These are phyloP conservation scores for Euphydryas editha DNA, from an alignment of 2,888 invertebrate species.

Conservation along the genomic window DNA sequence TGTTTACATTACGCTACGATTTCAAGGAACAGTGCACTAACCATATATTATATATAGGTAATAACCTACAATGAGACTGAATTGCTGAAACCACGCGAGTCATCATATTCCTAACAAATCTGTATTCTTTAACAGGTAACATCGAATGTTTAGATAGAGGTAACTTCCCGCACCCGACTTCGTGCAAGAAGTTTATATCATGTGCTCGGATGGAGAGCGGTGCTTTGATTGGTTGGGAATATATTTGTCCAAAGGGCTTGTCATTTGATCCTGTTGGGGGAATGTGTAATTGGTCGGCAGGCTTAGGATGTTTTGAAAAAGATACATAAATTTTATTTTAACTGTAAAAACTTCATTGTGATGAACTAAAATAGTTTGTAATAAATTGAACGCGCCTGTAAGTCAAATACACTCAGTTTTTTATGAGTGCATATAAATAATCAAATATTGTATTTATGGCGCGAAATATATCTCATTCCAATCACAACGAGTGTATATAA, in stretches of 20 bases:
- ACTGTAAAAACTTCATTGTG: conserved; percentile 5
- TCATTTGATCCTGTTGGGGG: conserved; percentile 95
- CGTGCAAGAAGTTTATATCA: conserved; percentile 95
- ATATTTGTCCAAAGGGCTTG: conserved; percentile 93
- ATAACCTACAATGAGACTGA: no score
- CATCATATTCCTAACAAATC: background rate
- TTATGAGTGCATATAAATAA: background rate
- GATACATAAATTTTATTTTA: conserved; percentile 43
- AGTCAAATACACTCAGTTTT: background rate
- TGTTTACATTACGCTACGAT: no score
- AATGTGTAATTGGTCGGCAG: conserved; percentile 95
- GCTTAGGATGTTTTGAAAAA: conserved; percentile 89
- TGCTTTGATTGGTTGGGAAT: conserved; percentile 92
- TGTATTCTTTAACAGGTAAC: conserved; percentile 76
- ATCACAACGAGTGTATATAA: background rate
- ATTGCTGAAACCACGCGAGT: no score
- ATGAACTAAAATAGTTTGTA: background rate
- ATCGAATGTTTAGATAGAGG: conserved; percentile 95
- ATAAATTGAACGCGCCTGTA: background rate
- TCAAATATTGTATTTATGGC: background rate
- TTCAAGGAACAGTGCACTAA: no score
- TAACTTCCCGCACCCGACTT: conserved; percentile 95
- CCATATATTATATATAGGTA: no score
- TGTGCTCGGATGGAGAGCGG: conserved; percentile 92
- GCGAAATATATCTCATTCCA: background rate